Evolutionary conservation across 2,113 vertebrate species (phyloP), one percentile per base, ranked within the genome.

Genomic region (Megaleporinus macrocephalus): DNA sequence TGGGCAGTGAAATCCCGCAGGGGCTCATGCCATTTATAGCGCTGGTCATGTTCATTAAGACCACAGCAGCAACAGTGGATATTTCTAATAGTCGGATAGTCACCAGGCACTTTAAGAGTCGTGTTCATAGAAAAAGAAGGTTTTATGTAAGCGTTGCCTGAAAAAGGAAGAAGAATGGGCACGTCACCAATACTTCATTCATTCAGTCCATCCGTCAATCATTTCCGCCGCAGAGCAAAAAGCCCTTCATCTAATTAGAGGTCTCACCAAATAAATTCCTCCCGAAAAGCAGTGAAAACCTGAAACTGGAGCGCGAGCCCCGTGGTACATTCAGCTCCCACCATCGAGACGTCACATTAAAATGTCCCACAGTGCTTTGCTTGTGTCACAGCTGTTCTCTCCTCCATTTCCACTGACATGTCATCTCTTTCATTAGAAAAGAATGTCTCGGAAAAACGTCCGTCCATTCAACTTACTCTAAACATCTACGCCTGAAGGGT

Each of bases 401-500:
- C 71, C 80, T 76, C 63, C 65, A 79, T 82, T 82, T 85, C 80
- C 74, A 87, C 83, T 68, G 68, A 75, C 81, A 77, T 83, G 89
- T 79, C 20, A 10, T 1, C 71, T 83, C 94, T 94, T 93, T 94
- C 95, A 95, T 96, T 96, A 95, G 94, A 93, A 95, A 96, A 96
- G 95, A 96, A 95, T 96, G 95, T 94, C 72, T 76, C 63, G 1
- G 55, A 79, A 95, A 94, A 94, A 92, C 91, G 90, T 93, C 91
- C 90, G 92, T 94, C 95, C 94, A 94, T 96, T 94, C 95, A 82
- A 68, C 95, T 94, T 94, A 92, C 95, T 91, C 93, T 96, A 96
- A 95, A 94, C 93, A 95, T 94, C 95, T 95, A 93, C 95, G 90
- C 96, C 96, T 95, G 96, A 0, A 0, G 94, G 94, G 96, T 95